Percentiles rank a stretch among this genome's conserved stretches.
phyloP scores from a whole-genome alignment of 2,113 vertebrate species.

The Seriola quinqueradiata region DNA sequence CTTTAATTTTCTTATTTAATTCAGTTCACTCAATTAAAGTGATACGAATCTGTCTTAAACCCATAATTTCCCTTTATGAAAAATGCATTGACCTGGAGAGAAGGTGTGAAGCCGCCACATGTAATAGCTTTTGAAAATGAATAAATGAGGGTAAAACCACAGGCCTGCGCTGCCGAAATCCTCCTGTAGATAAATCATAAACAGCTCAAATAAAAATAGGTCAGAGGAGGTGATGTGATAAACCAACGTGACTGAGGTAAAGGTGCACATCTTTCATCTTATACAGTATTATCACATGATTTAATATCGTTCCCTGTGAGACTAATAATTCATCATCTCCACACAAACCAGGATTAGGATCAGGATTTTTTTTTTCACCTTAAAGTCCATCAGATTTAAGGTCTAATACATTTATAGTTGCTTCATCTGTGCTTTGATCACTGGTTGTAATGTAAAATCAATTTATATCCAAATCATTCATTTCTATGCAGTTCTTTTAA shows the following conservation, averaged over 20 bases:
- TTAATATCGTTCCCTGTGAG: background rate
- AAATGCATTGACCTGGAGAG: constrained; percentile 27
- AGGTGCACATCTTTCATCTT: background rate
- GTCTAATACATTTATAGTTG: background rate
- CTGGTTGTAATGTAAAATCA: background rate
- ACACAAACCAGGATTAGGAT: background rate
- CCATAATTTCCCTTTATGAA: constrained; percentile 58
- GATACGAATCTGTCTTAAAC: constrained; percentile 60
- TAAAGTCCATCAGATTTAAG: constrained; percentile 8
- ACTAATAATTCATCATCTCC: background rate
- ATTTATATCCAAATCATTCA: background rate
- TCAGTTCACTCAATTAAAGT: constrained; percentile 42
- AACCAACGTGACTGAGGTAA: background rate
- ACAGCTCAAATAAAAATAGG: background rate
- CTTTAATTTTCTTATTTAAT: constrained; percentile 43
- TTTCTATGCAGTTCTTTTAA: background rate
- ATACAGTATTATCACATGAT: background rate
- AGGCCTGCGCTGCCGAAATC: constrained; percentile 11
- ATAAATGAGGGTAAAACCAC: constrained; percentile 47
- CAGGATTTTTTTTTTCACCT: background rate
- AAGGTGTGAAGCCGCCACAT: constrained; percentile 35
- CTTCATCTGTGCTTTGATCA: background rate
- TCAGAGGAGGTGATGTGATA: background rate
- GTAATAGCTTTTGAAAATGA: constrained; percentile 29
- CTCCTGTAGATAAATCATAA: constrained; percentile 23